These are phyloP conservation scores for Sycophaga agraensis DNA, from an alignment of 1,140 invertebrate species.

Conservation along the genomic window DNA sequence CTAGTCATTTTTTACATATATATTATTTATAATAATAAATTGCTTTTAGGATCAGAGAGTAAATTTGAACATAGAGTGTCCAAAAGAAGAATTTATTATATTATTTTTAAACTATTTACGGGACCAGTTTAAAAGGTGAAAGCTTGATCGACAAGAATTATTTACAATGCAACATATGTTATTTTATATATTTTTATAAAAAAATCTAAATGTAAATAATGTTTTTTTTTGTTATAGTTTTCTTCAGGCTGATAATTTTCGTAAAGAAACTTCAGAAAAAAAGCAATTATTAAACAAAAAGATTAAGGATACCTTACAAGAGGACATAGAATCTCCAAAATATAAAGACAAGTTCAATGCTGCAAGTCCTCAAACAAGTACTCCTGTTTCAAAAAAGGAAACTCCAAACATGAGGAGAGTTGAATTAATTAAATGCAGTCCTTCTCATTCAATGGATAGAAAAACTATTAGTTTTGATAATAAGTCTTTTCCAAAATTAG, in stretches of 20 bases:
- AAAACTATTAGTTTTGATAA: slow-evolving; percentile 14
- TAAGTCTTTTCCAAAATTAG: slow-evolving; percentile 23
- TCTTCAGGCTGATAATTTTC: slow-evolving; percentile 23
- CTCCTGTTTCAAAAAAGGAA: slow-evolving; percentile 29
- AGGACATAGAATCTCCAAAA: too few species aligned
- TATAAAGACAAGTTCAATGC: too few species aligned
- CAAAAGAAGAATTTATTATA: slow-evolving; percentile 30
- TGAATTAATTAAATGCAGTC: slow-evolving; percentile 17
- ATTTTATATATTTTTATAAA: too few species aligned
- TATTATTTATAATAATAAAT: background rate
- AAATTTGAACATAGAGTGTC: slow-evolving; percentile 28
- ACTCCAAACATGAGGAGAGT: slow-evolving; percentile 5
- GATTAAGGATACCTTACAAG: too few species aligned
- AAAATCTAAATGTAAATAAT: background rate
- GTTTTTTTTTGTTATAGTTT: slow-evolving; percentile 30
- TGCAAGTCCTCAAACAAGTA: slow-evolving; percentile 27
- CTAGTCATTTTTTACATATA: background rate
- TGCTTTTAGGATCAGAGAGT: slow-evolving; percentile 28
- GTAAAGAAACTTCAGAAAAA: slow-evolving; percentile 27
- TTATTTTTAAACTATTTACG: slow-evolving; percentile 35
- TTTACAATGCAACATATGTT: background rate
- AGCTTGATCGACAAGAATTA: background rate
- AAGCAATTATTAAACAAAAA: too few species aligned
- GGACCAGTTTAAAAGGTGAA: slow-evolving; percentile 36
- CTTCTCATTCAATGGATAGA: background rate